Conservation (phyloP, 2,797 vertebrate species). For the Muraenolepis orangiensis region DNA sequence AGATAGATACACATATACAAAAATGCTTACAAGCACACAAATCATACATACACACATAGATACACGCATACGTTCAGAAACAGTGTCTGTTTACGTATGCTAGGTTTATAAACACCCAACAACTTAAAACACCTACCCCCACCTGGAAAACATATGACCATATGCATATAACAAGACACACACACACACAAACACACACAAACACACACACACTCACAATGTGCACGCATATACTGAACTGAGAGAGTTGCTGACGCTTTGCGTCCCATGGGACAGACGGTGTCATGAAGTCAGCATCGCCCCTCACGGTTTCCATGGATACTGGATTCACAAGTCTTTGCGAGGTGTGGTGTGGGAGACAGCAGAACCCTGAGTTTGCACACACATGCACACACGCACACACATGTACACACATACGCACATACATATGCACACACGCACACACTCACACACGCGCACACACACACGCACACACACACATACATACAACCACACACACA, state of each 20-base stretch:
- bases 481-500: conserved; percentile 9
- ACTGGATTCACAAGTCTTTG: conserved; percentile 61
- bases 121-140: not conserved
- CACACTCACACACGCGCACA: conserved; percentile 10
- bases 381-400: conserved; percentile 21
- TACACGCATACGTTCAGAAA: not conserved
- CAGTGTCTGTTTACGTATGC: not conserved
- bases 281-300: conserved; percentile 64
- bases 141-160: not conserved
- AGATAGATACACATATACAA: too few relatives aligned
- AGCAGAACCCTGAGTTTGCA: conserved; percentile 51
- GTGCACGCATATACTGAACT: not conserved
- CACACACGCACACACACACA: conserved; percentile 18
- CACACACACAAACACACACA: not conserved
- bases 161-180: not conserved
- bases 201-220: conserved; percentile 9
- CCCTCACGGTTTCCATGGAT: conserved; percentile 68
- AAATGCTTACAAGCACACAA: too few relatives aligned
- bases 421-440: not conserved
- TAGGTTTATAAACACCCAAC: not conserved
- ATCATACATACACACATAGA: too few relatives aligned
- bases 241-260: conserved; percentile 48
- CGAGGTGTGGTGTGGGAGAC: conserved; percentile 56
- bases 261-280: conserved; percentile 55
- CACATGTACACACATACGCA: not conserved